Base-by-base conservation (phyloP, 2,797 vertebrate species). In the Diglossa cyanea region DNA sequence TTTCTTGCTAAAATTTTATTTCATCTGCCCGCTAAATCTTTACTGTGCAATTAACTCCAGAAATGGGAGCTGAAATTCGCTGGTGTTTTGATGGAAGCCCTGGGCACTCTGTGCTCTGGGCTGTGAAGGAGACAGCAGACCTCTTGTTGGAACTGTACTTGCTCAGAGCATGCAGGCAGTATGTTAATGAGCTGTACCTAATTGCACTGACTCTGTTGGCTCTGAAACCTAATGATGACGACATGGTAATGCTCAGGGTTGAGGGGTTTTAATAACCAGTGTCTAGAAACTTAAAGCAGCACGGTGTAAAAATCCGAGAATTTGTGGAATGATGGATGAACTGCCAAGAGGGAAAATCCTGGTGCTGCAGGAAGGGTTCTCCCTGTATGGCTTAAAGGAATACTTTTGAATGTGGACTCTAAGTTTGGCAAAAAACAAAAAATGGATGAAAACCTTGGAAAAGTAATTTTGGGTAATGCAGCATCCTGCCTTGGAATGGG, bases 191-290 rank as follows among this genome's bases (percentile, higher is more conserved):
- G 75, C 79, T 86, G 51, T 35, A 18, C 67, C 16, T 73, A 17
- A 84, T 77, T 42, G 48, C 48, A n/a, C 7, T 88, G 84, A 45
- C 57, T 21, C 39, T n/a, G 54, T 61, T 95, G 90, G 33, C 93
- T 94, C 80, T 90, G 88, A 88, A 90, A 62, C 50, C 83, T 66
- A 48, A 45, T 10, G 84, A 57, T 72, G 81, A 31, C 15, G 26
- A 33, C 58, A 21, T 0, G 3, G 31, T 20, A 37, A 25, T 35
- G 71, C 91, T 76, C 57, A 11, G 2, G 4, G 25, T 51, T 12
- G 61, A 50, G 42, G 25, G 11, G 1, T 2, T 48, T 50, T 70
- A 45, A 24, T 86, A 74, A 74, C 31, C 24, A 7, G 42, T 10
- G 33, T n/a, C 66, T 68, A 28, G 51, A 79, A 92, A 78, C 47